Evolutionary conservation across 2,113 vertebrate species (phyloP), one percentile per base, ranked within the genome.

Genomic region (Xenus cinereus): DNA sequence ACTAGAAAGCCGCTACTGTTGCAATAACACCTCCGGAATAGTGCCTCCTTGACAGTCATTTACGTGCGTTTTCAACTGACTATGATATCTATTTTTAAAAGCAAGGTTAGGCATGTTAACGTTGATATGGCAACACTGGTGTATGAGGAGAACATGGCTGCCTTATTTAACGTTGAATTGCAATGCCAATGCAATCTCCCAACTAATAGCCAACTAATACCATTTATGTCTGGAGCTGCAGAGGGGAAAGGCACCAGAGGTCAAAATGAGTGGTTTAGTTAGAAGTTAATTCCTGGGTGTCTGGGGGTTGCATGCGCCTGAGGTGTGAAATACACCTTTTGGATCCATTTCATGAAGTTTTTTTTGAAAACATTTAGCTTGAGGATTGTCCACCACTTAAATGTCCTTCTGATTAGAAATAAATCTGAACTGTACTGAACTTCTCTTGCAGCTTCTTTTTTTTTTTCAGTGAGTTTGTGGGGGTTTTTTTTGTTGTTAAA

Each of bases 81-180:
- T 91, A 5, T 54, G 80, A 10, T 88, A 43, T 26, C 94, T 97
- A 13, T 95, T 54, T 98, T 95, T 95, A 28, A 94, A 83, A 87
- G 78, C 15, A 84, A 94, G 84, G 93, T 97, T 92, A 93, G 88
- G 53, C 87, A 76, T 84, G 74, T 76, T 97, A 92, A 77, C 5
- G 17, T 95, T 97, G 94, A 79, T 96, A 90, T 60, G 69, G 95
- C 92, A 98, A 93, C 89, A 53, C 71, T 92, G 46, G 66, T 87
- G 6, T 89, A 56, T 95, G 89, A 96, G 94, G 78, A 98, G 92
- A 94, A 51, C 27, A 43, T 46, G 93, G 93, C 62, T 95, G 19
- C 73, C 41, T 94, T 97, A 92, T 75, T 96, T 93, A 84, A 91
- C 82, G 86, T 90, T 90, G 93, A 91, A 94, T 91, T 84, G 94